These are phyloP conservation scores for Drosophila mettleri DNA, from an alignment of 2,888 invertebrate species.

Conservation along the genomic window DNA sequence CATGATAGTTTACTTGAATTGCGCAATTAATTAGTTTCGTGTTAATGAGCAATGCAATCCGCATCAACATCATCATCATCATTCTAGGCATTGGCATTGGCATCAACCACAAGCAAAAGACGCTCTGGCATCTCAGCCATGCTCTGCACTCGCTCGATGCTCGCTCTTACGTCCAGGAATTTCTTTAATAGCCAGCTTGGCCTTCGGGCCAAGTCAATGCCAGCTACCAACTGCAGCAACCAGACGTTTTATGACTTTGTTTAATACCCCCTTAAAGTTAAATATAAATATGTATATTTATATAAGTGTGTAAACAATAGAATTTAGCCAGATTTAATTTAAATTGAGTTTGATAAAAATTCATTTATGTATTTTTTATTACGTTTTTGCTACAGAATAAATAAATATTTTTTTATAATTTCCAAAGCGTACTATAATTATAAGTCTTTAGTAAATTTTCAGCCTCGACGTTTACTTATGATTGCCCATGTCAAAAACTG, in stretches of 20 bases:
- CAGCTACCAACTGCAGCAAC: conserved; percentile 19
- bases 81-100: not conserved
- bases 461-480: too few species aligned
- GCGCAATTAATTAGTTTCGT: conserved; percentile 81
- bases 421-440: too few species aligned
- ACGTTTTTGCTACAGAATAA: too few species aligned
- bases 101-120: conserved; percentile 29
- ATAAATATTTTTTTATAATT: too few species aligned
- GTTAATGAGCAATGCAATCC: conserved; percentile 80
- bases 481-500: too few species aligned
- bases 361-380: not conserved
- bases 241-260: conserved; percentile 58
- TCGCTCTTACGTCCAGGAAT: conserved; percentile 63
- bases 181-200: conserved; percentile 66
- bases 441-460: too few species aligned
- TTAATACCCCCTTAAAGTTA: conserved; percentile 39
- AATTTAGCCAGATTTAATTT: conserved; percentile 17
- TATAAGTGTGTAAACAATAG: not conserved
- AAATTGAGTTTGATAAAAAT: conserved; percentile 7
- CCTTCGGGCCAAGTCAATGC: conserved; percentile 47
- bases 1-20: conserved; percentile 78
- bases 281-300: not conserved
- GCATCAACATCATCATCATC: conserved; percentile 46
- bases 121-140: conserved; percentile 44
- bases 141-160: conserved; percentile 43